A percentile compares a stretch with the other conserved stretches of the same genome.
Conservation (phyloP, 2,888 invertebrate species). For the Drosophila heteroneura region DNA sequence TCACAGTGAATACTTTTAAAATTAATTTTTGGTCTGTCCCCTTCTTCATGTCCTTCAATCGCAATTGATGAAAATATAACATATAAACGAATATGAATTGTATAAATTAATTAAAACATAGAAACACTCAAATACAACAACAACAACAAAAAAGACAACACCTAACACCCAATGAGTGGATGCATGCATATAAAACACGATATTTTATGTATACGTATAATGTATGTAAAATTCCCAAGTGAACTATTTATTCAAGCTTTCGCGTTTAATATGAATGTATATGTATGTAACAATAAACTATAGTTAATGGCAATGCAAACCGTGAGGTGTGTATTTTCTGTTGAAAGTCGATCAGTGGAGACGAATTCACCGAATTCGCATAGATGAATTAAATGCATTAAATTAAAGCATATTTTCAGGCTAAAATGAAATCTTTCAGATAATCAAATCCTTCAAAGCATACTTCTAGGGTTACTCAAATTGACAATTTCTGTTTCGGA, state of each 20-base stretch:
- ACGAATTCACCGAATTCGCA: not conserved
- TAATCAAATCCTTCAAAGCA: too few species aligned
- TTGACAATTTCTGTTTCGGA: not conserved
- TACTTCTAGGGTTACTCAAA: not conserved
- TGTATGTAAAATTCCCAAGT: slow-evolving; percentile 20
- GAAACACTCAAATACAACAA: slow-evolving; percentile 14
- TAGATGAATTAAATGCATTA: not conserved
- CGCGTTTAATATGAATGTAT: slow-evolving; percentile 33
- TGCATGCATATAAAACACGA: slow-evolving; percentile 6
- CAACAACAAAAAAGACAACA: slow-evolving; percentile 15
- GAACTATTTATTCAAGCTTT: slow-evolving; percentile 29
- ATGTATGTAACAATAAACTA: slow-evolving; percentile 50
- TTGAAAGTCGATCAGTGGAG: not conserved
- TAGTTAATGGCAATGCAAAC: slow-evolving; percentile 33
- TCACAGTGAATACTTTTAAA: not conserved
- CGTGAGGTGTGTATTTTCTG: not conserved
- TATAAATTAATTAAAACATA: slow-evolving; percentile 35
- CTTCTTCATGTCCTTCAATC: slow-evolving; percentile 29
- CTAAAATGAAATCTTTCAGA: not conserved
- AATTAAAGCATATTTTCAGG: not conserved
- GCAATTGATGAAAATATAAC: slow-evolving; percentile 27
- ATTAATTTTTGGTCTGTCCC: slow-evolving; percentile 16
- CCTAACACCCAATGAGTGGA: slow-evolving; percentile 1
- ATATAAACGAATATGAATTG: slow-evolving; percentile 42
- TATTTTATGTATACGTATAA: slow-evolving; percentile 11